These are phyloP conservation scores for Noctua comes DNA, from an alignment of 2,888 invertebrate species.

Conservation along the genomic window DNA sequence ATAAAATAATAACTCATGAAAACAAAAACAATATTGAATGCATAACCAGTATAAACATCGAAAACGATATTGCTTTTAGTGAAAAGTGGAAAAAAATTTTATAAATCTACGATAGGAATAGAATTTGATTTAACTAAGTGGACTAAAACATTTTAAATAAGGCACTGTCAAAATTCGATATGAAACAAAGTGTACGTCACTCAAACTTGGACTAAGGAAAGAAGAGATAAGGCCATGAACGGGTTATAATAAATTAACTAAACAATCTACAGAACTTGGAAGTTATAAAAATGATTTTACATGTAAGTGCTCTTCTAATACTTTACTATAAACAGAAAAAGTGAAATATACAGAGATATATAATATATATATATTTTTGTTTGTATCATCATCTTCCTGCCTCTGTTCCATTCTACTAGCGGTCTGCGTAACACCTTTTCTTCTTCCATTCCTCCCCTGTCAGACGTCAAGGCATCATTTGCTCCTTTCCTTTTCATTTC, in stretches of 20 bases:
- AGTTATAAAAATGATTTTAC: slow-evolving; percentile 42
- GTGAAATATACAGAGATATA: too few relatives aligned
- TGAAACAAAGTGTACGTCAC: too few relatives aligned
- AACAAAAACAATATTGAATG: neutral
- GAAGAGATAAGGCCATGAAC: neutral
- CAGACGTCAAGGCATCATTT: too few relatives aligned
- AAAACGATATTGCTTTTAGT: neutral
- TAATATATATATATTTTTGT: too few relatives aligned
- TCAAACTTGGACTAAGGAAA: neutral
- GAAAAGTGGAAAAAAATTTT: neutral
- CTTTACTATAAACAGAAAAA: neutral
- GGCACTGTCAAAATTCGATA: neutral
- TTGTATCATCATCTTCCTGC: neutral
- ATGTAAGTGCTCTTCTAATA: slow-evolving; percentile 36
- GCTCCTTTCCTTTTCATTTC: too few relatives aligned
- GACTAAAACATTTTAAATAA: neutral
- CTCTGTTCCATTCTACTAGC: neutral
- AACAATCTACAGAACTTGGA: neutral
- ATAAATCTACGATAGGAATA: neutral
- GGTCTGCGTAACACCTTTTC: neutral
- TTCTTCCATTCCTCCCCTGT: neutral
- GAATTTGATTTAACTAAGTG: neutral
- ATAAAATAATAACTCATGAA: neutral
- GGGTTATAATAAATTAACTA: neutral
- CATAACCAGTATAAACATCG: neutral